Conservation (phyloP, 2,797 vertebrate species). For the Streptopelia turtur region DNA sequence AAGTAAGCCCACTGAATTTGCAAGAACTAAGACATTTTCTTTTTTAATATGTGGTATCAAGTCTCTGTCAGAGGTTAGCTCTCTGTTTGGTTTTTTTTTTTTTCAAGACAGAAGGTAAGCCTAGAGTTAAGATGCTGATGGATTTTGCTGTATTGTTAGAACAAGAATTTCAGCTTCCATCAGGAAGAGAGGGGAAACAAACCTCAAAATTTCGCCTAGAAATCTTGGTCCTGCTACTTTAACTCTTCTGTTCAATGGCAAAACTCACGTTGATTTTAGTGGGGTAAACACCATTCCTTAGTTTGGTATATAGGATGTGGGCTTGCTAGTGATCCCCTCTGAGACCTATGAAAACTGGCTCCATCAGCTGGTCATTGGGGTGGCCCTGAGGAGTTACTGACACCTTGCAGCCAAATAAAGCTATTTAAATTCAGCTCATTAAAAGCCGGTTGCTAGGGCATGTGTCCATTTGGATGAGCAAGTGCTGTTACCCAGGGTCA, state of each 20-base stretch:
- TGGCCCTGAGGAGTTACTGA: not conserved
- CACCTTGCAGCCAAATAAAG: not conserved
- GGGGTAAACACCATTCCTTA: not conserved
- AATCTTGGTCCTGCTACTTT: not conserved
- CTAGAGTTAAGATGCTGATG: not conserved
- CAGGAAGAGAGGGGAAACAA: not conserved
- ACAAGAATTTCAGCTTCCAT: not conserved
- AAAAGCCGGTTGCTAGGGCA: not conserved
- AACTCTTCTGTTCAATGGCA: not conserved
- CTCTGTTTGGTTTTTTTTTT: not conserved
- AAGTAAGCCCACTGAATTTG: not conserved
- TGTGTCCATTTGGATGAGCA: not conserved
- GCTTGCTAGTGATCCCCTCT: not conserved
- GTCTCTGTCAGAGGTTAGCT: not conserved
- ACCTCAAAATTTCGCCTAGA: not conserved
- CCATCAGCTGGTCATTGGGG: not conserved
- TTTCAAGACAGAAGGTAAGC: not conserved
- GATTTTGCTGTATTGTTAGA: not conserved
- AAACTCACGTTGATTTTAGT: not conserved
- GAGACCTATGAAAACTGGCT: not conserved
- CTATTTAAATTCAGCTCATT: not conserved
- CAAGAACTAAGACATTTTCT: not conserved
- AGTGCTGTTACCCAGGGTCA: not conserved
- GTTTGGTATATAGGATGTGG: not conserved
- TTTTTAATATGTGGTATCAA: not conserved